Evolutionary conservation across 2,797 vertebrate species (phyloP).

Genomic region (Coluber constrictor): DNA sequence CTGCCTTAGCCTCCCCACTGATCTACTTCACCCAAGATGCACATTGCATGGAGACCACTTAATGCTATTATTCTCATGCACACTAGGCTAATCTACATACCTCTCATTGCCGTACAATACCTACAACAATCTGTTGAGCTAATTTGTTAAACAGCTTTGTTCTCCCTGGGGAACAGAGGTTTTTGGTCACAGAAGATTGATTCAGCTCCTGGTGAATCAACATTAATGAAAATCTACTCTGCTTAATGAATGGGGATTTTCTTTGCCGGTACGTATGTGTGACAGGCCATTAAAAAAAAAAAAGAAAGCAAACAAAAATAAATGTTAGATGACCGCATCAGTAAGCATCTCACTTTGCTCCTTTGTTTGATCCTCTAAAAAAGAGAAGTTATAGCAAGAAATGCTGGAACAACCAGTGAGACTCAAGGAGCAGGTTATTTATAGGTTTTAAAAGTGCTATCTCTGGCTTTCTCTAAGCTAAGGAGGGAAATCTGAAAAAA

Average conservation of each 20-base stretch:
- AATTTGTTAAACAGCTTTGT: conserved; percentile 72
- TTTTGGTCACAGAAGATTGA: conserved; percentile 74
- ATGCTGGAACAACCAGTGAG: background rate
- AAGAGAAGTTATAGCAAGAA: background rate
- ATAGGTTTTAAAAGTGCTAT: background rate
- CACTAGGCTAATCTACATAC: conserved; percentile 30
- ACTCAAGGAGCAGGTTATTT: background rate
- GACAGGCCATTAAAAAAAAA: conserved; percentile 65
- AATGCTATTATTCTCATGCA: conserved; percentile 28
- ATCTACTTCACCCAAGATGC: background rate
- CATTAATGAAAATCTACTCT: conserved; percentile 75
- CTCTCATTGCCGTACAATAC: conserved; percentile 61
- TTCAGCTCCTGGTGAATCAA: conserved; percentile 75
- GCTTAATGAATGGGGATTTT: conserved; percentile 65
- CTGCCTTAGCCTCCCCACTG: background rate
- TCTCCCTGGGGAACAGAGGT: conserved; percentile 63
- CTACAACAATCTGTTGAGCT: conserved; percentile 69
- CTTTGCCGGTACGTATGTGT: conserved; percentile 53
- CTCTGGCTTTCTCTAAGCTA: background rate
- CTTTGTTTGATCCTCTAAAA: accelerated
- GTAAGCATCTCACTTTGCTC: conserved; percentile 9
- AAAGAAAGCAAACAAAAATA: conserved; percentile 65
- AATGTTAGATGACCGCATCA: conserved; percentile 40
- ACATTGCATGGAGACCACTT: conserved; percentile 17
- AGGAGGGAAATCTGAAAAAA: background rate